Base-by-base conservation (phyloP, 2,888 invertebrate genomes). In the Limnephilus rhombicus region DNA sequence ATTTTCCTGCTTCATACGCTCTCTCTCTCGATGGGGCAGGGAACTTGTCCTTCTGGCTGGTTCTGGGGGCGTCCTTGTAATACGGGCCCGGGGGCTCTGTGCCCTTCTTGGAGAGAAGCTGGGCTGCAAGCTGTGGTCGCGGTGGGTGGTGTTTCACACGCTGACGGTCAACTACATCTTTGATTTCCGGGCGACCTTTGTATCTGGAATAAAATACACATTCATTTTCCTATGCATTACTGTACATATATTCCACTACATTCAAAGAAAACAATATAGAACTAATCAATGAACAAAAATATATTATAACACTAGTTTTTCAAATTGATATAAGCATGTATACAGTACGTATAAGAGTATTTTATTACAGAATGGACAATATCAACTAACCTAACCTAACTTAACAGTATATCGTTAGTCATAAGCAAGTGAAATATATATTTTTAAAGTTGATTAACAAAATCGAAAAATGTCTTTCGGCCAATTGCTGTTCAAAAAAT, bases 41-140 rank as follows among this genome's bases (percentile, higher is more conserved):
- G 18, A n/a, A 37, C n/a, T 34, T 85, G 41, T n/a, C 90, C 29
- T n/a, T 85, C 68, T 53, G 53, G 49, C 41, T n/a, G 37, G n/a
- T 80, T 41, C 89, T 89, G 37, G 89, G 29, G 34, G 31, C 68
- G 24, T 82, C 90, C 29, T 45, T 90, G 83, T 90, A 90, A 49
- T 82, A 41, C 18, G n/a, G 82, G 7, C 41, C 53, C 68, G n/a
- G 68, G 12, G 45, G 81, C 34, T 90, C 90, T 45, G 80, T 15
- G n/a, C 41, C 12, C 41, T 83, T 90, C 29, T 82, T 37, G 29
- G 90, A 41, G 18, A 37, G 37, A 3, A 37, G 41, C n/a, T 80
- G 68, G 24, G 68, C 68, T 7, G 82, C 82, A 34, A 83, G 81
- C 31, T 29, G 31, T 29, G 31, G 87, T 18, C 31, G 12, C 53